A percentile compares a stretch with the other conserved stretches of the same genome.
phyloP scores from a whole-genome alignment of 2,113 vertebrate genomes.

The Agapornis roseicollis region DNA sequence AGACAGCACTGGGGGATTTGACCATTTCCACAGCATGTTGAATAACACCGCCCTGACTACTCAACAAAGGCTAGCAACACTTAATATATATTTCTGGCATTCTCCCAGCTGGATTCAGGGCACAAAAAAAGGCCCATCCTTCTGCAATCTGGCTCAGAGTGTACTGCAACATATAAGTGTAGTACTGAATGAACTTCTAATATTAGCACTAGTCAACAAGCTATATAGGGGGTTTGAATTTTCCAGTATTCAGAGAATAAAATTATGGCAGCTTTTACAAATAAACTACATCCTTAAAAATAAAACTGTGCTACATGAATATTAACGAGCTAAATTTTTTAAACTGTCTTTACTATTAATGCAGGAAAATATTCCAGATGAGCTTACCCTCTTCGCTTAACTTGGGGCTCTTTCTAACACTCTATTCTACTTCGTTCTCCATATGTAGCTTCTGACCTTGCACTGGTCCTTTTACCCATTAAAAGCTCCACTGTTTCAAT shows the following conservation, averaged over 20 bases:
- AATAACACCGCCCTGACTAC: background rate
- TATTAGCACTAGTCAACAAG: background rate
- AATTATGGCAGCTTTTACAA: background rate
- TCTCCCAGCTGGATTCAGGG: conserved; percentile 16
- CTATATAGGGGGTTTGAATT: background rate
- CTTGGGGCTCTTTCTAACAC: background rate
- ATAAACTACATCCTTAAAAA: background rate
- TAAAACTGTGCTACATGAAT: background rate
- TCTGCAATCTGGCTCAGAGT: background rate
- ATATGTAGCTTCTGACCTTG: background rate
- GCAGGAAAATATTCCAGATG: background rate
- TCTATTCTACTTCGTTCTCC: background rate
- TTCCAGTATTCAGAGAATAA: background rate
- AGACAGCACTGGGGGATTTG: conserved; percentile 28
- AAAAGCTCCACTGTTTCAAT: background rate
- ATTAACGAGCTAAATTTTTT: background rate
- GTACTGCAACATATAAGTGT: background rate
- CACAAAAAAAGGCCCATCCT: background rate
- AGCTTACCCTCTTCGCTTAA: background rate
- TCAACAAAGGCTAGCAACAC: conserved; percentile 32
- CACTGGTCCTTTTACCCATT: background rate
- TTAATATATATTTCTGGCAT: conserved; percentile 24
- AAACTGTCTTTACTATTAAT: background rate
- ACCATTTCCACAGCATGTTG: conserved; percentile 40
- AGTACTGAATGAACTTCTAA: background rate